Conservation (phyloP, 1,140 invertebrate genomes). For the Ostrea denselamellosa region DNA sequence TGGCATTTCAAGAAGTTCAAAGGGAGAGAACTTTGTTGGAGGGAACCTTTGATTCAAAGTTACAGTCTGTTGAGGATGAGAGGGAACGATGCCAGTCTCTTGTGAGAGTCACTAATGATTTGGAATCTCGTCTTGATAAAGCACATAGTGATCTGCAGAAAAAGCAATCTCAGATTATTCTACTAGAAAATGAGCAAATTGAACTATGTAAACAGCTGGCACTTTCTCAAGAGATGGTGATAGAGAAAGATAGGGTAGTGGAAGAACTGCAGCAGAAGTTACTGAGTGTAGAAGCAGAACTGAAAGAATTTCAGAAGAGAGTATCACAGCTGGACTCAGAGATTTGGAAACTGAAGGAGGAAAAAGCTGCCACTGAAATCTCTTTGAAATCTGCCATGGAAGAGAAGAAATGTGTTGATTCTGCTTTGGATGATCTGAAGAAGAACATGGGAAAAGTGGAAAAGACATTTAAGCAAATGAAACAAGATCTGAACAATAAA, state of each 20-base stretch:
- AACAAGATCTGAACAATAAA: slow-evolving; percentile 75
- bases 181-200: slow-evolving; percentile 77
- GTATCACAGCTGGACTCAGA: slow-evolving; percentile 72
- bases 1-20: slow-evolving; percentile 78
- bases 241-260: slow-evolving; percentile 77
- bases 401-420: slow-evolving; percentile 79
- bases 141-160: slow-evolving; percentile 75
- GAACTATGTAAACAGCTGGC: slow-evolving; percentile 77
- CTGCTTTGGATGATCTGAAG: slow-evolving; percentile 75
- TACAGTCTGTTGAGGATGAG: slow-evolving; percentile 78
- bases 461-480: slow-evolving; percentile 79
- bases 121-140: slow-evolving; percentile 76
- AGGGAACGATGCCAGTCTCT: slow-evolving; percentile 67
- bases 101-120: slow-evolving; percentile 73
- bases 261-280: slow-evolving; percentile 75
- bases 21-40: slow-evolving; percentile 76
- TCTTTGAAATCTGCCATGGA: slow-evolving; percentile 76
- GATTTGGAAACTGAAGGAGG: slow-evolving; percentile 76
- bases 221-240: slow-evolving; percentile 75
- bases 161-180: slow-evolving; percentile 72
- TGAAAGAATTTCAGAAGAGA: slow-evolving; percentile 72
- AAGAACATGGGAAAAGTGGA: slow-evolving; percentile 78
- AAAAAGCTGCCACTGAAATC: slow-evolving; percentile 76
- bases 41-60: slow-evolving; percentile 73
- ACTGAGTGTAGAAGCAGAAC: slow-evolving; percentile 74